phyloP scores from a whole-genome alignment of 2,888 invertebrate genomes.

The Teleogryllus oceanicus region DNA sequence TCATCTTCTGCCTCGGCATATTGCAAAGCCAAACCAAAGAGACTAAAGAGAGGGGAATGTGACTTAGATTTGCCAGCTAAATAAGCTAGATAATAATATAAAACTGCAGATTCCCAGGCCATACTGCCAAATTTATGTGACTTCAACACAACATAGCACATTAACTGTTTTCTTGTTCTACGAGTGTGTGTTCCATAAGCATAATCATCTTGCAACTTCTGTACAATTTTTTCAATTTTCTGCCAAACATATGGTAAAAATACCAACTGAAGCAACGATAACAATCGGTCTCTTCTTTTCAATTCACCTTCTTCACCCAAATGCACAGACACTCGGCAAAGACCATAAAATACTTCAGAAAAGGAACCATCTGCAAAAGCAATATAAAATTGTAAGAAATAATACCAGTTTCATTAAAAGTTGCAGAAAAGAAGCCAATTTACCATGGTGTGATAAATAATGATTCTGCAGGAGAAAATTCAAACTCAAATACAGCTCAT shows the following conservation, averaged over 20 bases:
- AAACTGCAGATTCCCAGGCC: constrained; percentile 47
- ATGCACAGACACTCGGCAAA: constrained; percentile 59
- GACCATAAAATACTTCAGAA: constrained; percentile 80
- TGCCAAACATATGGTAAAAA: constrained; percentile 69
- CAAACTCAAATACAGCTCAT: constrained; percentile 69
- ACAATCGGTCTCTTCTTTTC: constrained; percentile 53
- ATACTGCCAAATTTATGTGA: constrained; percentile 52
- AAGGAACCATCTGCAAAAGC: constrained; percentile 49
- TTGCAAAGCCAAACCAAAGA: constrained; percentile 58
- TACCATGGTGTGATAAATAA: constrained; percentile 72
- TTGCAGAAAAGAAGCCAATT: constrained; percentile 23
- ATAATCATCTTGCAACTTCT: constrained; percentile 57
- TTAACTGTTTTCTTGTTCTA: not conserved
- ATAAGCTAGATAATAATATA: constrained; percentile 60
- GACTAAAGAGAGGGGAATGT: constrained; percentile 54
- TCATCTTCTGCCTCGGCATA: constrained; percentile 50
- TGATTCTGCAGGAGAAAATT: constrained; percentile 70
- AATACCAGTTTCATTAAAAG: not conserved
- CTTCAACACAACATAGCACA: constrained; percentile 44
- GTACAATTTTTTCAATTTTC: constrained; percentile 61
- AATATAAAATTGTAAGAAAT: constrained; percentile 21
- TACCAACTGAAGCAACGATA: constrained; percentile 63
- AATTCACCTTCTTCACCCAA: constrained; percentile 44
- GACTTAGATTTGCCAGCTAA: constrained; percentile 52
- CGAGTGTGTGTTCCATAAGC: constrained; percentile 51